Conservation (phyloP, 1,140 invertebrate species). For the Chlorops oryzae region DNA sequence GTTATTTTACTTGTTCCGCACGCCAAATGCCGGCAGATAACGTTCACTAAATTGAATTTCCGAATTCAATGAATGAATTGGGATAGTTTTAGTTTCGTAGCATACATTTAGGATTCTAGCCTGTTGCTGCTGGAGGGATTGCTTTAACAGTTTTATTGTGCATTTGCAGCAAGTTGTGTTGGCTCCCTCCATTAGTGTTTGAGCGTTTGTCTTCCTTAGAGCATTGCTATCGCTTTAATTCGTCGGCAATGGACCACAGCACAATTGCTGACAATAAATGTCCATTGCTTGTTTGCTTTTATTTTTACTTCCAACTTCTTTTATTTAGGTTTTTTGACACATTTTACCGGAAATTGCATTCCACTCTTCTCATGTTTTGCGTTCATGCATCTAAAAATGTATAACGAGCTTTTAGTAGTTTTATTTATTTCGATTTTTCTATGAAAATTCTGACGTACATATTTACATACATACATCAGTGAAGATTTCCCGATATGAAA, state of each 20-base stretch:
- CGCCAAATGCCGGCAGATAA: constrained; percentile 3
- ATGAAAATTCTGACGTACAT: too few species aligned
- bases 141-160: too few species aligned
- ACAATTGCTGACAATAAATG: constrained; percentile 14
- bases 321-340: constrained; percentile 4
- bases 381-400: too few species aligned
- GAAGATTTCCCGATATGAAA: too few species aligned
- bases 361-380: constrained; percentile 4
- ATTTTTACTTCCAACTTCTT: background rate
- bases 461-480: too few species aligned
- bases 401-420: too few species aligned
- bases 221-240: constrained; percentile 9
- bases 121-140: constrained; percentile 10
- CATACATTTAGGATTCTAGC: constrained; percentile 5
- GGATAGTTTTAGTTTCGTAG: constrained; percentile 1
- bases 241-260: constrained; percentile 12
- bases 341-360: constrained; percentile 13
- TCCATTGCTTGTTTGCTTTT: constrained; percentile 2
- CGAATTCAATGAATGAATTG: constrained; percentile 15
- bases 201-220: background rate
- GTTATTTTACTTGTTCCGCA: background rate
- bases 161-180: too few species aligned
- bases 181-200: too few species aligned
- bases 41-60: constrained; percentile 14
- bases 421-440: too few species aligned